Evolutionary conservation across 30 jellyfish, hydroid and myxozoan genomes (phyloP), one percentile per base, ranked within the genome.

Genomic region (Hydractinia symbiolongicarpus): DNA sequence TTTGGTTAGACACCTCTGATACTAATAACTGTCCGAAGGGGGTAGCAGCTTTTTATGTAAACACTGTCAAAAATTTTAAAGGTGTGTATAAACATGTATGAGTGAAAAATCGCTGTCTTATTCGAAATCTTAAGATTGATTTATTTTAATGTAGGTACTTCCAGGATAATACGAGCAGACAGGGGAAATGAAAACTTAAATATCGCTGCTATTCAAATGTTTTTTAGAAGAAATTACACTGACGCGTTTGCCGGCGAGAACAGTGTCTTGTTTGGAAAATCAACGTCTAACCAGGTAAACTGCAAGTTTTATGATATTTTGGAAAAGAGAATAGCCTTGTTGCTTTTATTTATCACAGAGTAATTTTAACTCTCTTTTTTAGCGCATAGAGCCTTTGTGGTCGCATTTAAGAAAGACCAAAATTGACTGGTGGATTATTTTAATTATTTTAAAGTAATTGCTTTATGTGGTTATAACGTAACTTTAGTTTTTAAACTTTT

Each of bases 101-200:
- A 30, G 44, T 30, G 44, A 30, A 30, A 30, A 30, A 30, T 30
- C 44, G 44, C 44, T 30, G 44, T 30, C 44, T 30, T 30, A 30
- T 30, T 30, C 44, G 44, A 30, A 30, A 30, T 30, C 44, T 30
- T 30, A 30, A 30, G 44, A 30, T 30, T 30, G 44, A 30, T 30
- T 30, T 30, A 30, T 30, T 30, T 30, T 30, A 30, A 30, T 30
- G 44, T 64, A 64, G 74, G 74, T n/a, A 64, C 74, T n/a, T 44
- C 74, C 9, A 64, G 74, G 40, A n/a, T 64, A 51, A 51, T 64
- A 51, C 74, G 74, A 13, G 17, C 52, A 6, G 74, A 64, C 17
- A 64, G 74, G 40, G 74, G 74, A 6, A 64, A 64, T 64, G 74
- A 64, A 51, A 64, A 64, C 16, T 64, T 64, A 64, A 64, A 64